Evolutionary conservation across 2,888 invertebrate species (phyloP), one percentile per base, ranked within the genome.

Genomic region (Therioaphis trifolii): DNA sequence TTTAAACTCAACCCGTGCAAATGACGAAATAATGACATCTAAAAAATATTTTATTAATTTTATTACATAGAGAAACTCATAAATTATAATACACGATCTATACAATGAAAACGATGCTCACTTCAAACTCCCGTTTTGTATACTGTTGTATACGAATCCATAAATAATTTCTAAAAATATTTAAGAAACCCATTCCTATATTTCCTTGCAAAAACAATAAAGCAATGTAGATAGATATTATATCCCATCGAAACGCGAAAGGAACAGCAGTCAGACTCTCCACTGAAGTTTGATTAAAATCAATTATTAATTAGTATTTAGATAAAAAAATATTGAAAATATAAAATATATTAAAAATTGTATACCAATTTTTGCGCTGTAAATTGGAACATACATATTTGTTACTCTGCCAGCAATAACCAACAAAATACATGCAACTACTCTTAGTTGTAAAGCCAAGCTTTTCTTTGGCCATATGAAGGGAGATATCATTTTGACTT

Each of bases 111-210:
- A 71, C n/a, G n/a, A n/a, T n/a, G 86, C 86, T 88, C 87, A 94
- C 93, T 91, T 98, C 95, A 82, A 97, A 92, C 89, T 97, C 96
- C 85, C 97, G 91, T 11, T 97, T 97, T 1, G 98, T 98, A 88
- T 95, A 98, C 89, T 99, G 99, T 87, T 98, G 96, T 69, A 99
- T 95, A 87, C 93, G 92, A 87, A 99, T 97, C 99, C 99, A 99
- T 2, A 99, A 89, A 88, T 96, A 96, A 0, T 95, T 93, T 63
- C 98, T 91, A 15, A 97, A 87, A 89, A 98, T 98, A 89, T 97
- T 98, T 71, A 99, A 90, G 76, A 98, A 90, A 0, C 99, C 99
- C 94, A 96, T 96, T 1, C 94, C 93, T 69, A 97, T 98, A 14
- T 97, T 96, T 2, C 99, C 99, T 91, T 98, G 98, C 12, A 99